Base-by-base conservation (phyloP, 2,888 invertebrate species). In the Plagodis pulveraria region DNA sequence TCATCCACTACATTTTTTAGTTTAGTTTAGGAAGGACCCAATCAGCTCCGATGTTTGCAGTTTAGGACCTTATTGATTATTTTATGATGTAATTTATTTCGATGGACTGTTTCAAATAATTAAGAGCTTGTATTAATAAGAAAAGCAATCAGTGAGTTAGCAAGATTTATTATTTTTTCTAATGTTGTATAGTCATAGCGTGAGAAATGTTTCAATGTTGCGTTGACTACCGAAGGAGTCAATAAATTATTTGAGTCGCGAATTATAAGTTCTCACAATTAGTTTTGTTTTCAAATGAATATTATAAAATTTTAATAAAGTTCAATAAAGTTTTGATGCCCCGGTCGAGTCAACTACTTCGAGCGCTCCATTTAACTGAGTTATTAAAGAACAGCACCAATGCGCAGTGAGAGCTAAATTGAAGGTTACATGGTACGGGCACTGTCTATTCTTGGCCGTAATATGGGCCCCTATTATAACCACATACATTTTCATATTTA, bases 111-210 rank as follows among this genome's bases (percentile, higher is more conserved):
- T 55, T 56, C 56, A 61, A 52, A 56, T 61, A 61, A 61, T 61
- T 63, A 62, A 63, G 58, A 55, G 62, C 44, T 54, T 57, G 58
- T 60, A 59, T 63, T 66, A 63, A 61, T 63, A 67, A 69, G 67
- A 52, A 64, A 58, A 62, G 64, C 63, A 65, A 61, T 66, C 66
- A 62, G 60, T 56, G 57, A 47, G 58, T 67, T 65, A 62, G 44
- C 54, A 53, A 62, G 58, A 58, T 69, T 67, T 64, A 65, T 53
- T 52, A 42, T 46, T 58, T 52, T 52, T 58, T 53, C 46, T 62
- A 43, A 51, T 63, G 50, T 44, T 52, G 9, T 44, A 5, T 8
- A 49, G 40, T 56, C 49, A 44, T 48, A 54, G 60, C 67, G 69
- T 69, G 69, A 62, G 69, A 69, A 22, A 69, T 22, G 12, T 49